Evolutionary conservation across 2,888 invertebrate genomes (phyloP).

Genomic region (Allygus modestus): DNA sequence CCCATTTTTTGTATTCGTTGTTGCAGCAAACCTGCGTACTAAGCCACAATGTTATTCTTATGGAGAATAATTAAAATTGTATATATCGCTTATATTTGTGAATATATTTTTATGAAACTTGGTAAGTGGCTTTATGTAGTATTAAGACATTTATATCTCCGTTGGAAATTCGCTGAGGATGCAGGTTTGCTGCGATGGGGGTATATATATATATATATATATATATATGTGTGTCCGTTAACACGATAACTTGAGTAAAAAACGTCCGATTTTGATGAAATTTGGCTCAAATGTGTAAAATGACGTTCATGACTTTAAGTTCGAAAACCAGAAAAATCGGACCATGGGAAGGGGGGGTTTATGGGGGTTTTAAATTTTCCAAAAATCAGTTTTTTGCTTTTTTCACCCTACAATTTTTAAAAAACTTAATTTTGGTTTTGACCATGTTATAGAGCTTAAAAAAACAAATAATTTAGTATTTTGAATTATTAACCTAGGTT

Average conservation of each 20-base stretch:
- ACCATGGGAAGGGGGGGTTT: not conserved
- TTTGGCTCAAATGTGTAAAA: not conserved
- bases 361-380: not conserved
- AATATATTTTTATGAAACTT: no score
- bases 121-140: no score
- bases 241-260: not conserved
- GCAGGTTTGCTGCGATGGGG: no score
- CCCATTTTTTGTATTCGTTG: no score
- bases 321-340: not conserved
- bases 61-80: conserved; percentile 21
- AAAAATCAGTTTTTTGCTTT: not conserved
- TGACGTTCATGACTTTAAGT: not conserved
- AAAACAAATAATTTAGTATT: not conserved
- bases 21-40: not conserved
- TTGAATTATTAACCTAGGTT: not conserved
- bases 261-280: not conserved
- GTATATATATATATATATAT: not conserved
- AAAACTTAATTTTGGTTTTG: not conserved
- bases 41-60: not conserved
- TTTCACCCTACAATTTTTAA: not conserved
- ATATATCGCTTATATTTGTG: no score
- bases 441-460: not conserved
- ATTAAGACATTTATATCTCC: no score
- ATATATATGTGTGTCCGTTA: not conserved
- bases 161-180: no score